Percentiles rank a stretch among this genome's conserved stretches.
phyloP scores from a whole-genome alignment of 2,113 vertebrate species.

The Hydropotes inermis region DNA sequence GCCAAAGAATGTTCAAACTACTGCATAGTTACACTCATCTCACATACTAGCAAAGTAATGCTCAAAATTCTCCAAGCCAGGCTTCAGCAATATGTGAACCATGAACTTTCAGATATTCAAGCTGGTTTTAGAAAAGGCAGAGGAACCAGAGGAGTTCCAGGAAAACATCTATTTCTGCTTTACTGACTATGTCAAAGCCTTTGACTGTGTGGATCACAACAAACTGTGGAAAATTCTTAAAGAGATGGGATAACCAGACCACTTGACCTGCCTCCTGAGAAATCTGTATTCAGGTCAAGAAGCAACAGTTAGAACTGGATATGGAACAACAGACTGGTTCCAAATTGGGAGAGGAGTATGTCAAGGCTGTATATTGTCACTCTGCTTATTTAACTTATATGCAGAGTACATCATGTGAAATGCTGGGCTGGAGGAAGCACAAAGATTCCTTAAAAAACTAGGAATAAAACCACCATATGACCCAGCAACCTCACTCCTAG shows the following conservation, averaged over 20 bases:
- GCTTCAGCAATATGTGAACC: neutral
- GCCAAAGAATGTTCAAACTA: neutral
- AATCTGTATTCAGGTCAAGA: neutral
- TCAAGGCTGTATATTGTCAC: neutral
- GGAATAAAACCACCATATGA: neutral
- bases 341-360: neutral
- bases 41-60: neutral
- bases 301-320: neutral
- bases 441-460: neutral
- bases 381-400: neutral
- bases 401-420: neutral
- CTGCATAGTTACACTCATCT: fast-evolving
- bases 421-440: neutral
- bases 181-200: neutral
- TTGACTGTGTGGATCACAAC: neutral
- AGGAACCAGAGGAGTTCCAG: neutral
- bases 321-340: neutral
- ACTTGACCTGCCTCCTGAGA: neutral
- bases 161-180: neutral
- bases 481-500: neutral
- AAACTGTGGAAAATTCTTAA: neutral
- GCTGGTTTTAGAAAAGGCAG: neutral
- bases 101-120: neutral
- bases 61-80: neutral
- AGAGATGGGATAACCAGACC: neutral